These are phyloP conservation scores for Raja brachyura DNA, from an alignment of 2,113 vertebrate genomes.

Conservation along the genomic window DNA sequence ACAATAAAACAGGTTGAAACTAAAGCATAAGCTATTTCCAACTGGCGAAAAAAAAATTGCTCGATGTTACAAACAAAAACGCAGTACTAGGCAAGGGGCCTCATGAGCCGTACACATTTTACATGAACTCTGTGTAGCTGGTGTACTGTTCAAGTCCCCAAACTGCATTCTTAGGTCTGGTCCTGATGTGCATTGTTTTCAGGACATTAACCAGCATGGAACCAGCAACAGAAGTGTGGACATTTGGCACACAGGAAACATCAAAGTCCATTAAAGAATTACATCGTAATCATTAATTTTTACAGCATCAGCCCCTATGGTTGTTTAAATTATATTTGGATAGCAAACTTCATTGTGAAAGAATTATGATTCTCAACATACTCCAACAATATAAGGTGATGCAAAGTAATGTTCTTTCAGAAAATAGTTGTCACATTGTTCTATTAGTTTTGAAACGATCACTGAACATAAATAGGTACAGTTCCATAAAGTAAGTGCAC, in stretches of 20 bases:
- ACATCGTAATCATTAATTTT: background rate
- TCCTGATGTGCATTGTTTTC: background rate
- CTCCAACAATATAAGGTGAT: background rate
- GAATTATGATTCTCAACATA: background rate
- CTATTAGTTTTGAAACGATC: background rate
- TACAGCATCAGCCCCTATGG: too few species aligned
- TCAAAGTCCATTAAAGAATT: background rate
- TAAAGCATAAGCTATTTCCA: background rate
- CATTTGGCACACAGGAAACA: background rate
- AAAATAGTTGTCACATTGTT: background rate
- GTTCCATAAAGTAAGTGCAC: background rate
- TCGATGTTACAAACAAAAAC: background rate
- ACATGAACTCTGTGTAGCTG: background rate
- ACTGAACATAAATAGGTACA: constrained; percentile 24
- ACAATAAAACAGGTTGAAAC: background rate
- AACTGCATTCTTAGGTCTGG: background rate
- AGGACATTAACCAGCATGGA: background rate
- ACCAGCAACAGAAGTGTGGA: background rate
- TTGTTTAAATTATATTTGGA: background rate
- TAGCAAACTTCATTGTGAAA: background rate
- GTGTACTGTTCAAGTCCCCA: background rate
- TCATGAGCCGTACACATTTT: background rate
- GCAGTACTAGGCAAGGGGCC: background rate
- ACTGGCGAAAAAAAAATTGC: background rate
- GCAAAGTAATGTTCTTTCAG: background rate